Evolutionary conservation across 1,140 invertebrate genomes (phyloP).

Genomic region (Cotesia vestalis): DNA sequence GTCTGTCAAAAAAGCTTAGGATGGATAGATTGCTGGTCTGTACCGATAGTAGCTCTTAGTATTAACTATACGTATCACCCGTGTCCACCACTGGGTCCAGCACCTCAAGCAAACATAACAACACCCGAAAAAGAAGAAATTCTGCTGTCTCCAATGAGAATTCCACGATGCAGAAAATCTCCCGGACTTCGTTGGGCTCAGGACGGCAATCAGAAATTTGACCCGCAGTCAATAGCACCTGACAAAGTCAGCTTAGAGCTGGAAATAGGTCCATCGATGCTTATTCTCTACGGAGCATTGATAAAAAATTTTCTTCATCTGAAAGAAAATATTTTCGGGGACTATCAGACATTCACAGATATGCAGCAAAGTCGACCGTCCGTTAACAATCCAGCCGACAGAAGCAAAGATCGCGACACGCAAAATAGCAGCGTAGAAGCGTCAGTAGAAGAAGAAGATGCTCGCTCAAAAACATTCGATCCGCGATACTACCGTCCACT

Average conservation of each 20-base stretch:
- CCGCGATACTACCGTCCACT: slow-evolving; percentile 86
- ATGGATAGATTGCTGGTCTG: slow-evolving; percentile 96
- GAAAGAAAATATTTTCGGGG: slow-evolving; percentile 96
- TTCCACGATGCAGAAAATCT: slow-evolving; percentile 79
- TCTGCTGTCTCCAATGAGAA: slow-evolving; percentile 88
- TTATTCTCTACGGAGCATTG: slow-evolving; percentile 89
- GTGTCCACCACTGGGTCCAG: slow-evolving; percentile 83
- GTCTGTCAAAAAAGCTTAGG: slow-evolving; percentile 82
- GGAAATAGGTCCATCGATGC: slow-evolving; percentile 90
- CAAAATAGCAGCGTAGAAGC: slow-evolving; percentile 63
- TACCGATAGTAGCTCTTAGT: slow-evolving; percentile 90
- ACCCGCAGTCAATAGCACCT: slow-evolving; percentile 82
- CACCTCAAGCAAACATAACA: slow-evolving; percentile 88
- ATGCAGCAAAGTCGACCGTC: slow-evolving; percentile 75
- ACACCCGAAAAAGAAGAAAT: slow-evolving; percentile 95
- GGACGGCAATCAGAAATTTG: slow-evolving; percentile 79
- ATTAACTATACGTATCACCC: slow-evolving; percentile 93
- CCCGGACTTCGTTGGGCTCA: slow-evolving; percentile 75
- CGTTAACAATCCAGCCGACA: slow-evolving; percentile 46
- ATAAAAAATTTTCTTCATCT: slow-evolving; percentile 88
- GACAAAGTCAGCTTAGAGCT: slow-evolving; percentile 91
- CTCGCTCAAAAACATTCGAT: slow-evolving; percentile 76
- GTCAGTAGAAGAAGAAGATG: slow-evolving; percentile 67
- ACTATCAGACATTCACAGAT: slow-evolving; percentile 92
- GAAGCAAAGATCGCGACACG: slow-evolving; percentile 63